A percentile compares a stretch with the other conserved stretches of the same genome.
phyloP scores from a whole-genome alignment of 2,888 invertebrate species.

The Eledone cirrhosa region DNA sequence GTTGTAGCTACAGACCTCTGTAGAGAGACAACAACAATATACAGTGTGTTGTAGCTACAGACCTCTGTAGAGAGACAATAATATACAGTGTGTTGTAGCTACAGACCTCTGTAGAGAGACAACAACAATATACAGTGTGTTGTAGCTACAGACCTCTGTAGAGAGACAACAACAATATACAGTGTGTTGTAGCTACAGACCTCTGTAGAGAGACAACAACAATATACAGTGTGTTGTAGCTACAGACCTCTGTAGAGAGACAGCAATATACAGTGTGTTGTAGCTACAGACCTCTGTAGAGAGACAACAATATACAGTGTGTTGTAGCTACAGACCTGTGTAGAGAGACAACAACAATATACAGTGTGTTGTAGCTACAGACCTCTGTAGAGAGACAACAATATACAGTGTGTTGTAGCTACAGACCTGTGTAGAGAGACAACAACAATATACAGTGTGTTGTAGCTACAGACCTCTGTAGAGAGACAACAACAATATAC shows the following conservation, averaged over 20 bases:
- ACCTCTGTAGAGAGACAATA: slow-evolving; percentile 41
- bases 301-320: too few relatives aligned
- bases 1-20: slow-evolving; percentile 54
- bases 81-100: too few relatives aligned
- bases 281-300: slow-evolving; percentile 52
- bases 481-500: slow-evolving; percentile 24
- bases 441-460: too few relatives aligned
- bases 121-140: too few relatives aligned
- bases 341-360: slow-evolving; percentile 29
- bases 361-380: too few relatives aligned
- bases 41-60: too few relatives aligned
- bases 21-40: slow-evolving; percentile 29
- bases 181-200: too few relatives aligned
- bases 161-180: slow-evolving; percentile 24
- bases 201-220: slow-evolving; percentile 40
- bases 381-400: slow-evolving; percentile 41
- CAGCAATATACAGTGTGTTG: too few relatives aligned
- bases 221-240: too few relatives aligned
- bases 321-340: slow-evolving; percentile 54
- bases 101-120: slow-evolving; percentile 46
- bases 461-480: slow-evolving; percentile 52
- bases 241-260: slow-evolving; percentile 48
- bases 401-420: too few relatives aligned
- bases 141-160: slow-evolving; percentile 52
- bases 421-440: slow-evolving; percentile 46